Percentiles rank a stretch among this genome's conserved stretches.
Conservation (phyloP, 2,113 vertebrate species). For the Malaclemys terrapin region DNA sequence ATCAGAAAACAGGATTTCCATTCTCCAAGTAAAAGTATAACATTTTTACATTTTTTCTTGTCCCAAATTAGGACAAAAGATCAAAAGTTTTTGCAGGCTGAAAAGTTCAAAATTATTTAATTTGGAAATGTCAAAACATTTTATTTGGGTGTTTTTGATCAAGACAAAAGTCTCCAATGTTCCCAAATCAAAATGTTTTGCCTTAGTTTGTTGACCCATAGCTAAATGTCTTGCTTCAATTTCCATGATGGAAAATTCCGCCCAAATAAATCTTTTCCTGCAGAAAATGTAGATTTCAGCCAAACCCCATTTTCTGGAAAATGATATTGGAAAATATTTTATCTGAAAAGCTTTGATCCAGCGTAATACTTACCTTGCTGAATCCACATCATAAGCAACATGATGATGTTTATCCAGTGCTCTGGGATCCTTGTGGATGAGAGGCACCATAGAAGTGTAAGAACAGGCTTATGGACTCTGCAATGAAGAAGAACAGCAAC, state of each 20-base stretch:
- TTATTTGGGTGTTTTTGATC: background rate
- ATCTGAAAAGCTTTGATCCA: background rate
- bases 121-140: background rate
- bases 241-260: background rate
- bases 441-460: background rate
- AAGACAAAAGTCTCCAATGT: background rate
- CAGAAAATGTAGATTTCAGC: background rate
- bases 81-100: background rate
- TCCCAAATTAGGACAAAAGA: background rate
- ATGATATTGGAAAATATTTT: background rate
- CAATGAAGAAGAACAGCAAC: background rate
- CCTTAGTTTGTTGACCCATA: background rate
- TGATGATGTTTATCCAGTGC: background rate
- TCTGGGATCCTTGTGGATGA: background rate
- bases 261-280: background rate
- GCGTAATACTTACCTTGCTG: background rate
- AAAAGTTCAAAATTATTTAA: background rate
- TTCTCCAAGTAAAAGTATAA: background rate
- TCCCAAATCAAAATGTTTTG: accelerated
- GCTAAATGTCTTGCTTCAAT: background rate
- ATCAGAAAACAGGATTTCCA: background rate
- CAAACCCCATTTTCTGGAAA: background rate
- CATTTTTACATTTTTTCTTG: background rate
- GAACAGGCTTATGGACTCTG: background rate
- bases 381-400: background rate